Percentiles rank a stretch among this genome's conserved stretches.
These are phyloP conservation scores for Pseudolycoriella hygida DNA, from an alignment of 2,888 invertebrate species.

Conservation along the genomic window DNA sequence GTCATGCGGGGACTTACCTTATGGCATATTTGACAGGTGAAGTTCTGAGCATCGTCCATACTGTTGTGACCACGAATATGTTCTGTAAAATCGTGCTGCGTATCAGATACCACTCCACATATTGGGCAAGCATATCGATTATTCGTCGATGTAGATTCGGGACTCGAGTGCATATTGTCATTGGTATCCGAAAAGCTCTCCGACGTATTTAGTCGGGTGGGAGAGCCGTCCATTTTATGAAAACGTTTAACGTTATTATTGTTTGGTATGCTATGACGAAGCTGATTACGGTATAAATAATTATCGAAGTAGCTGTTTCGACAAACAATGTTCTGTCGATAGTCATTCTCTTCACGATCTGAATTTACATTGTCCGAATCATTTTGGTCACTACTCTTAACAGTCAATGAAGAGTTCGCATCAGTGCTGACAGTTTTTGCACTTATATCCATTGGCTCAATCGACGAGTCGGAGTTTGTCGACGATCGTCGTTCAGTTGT, in stretches of 20 bases:
- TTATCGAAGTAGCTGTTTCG: conserved; percentile 7
- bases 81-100: conserved; percentile 48
- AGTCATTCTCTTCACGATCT: conserved; percentile 11
- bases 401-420: conserved; percentile 5
- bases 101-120: conserved; percentile 40
- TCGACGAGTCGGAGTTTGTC: conserved; percentile 26
- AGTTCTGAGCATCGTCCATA: conserved; percentile 30
- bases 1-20: conserved; percentile 28
- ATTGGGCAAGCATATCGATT: conserved; percentile 42
- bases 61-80: conserved; percentile 50
- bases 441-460: conserved; percentile 27
- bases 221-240: not conserved
- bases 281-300: conserved; percentile 3
- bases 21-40: conserved; percentile 29
- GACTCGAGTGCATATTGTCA: not conserved
- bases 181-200: conserved; percentile 6
- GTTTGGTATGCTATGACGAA: conserved; percentile 4
- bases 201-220: not conserved
- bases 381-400: conserved; percentile 13
- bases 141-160: conserved; percentile 19
- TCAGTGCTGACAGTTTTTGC: conserved; percentile 20
- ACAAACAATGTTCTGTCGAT: not conserved
- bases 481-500: conserved; percentile 19
- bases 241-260: conserved; percentile 2
- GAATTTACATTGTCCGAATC: conserved; percentile 15